Base-by-base conservation (phyloP, 2,888 invertebrate species). In the Lacanobia oleracea region DNA sequence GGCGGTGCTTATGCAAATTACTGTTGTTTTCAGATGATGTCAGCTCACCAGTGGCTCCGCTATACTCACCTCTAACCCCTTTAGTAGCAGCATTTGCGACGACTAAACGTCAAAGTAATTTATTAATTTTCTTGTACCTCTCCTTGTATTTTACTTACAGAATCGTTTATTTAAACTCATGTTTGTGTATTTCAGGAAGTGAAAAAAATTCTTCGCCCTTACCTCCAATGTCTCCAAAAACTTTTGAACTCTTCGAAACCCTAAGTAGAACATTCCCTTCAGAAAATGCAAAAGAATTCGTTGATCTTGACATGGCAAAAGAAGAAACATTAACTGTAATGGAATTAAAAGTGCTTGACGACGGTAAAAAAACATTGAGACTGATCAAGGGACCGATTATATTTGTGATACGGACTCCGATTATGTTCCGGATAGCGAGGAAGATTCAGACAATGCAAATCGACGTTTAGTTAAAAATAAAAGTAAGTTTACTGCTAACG, bases 11-110 rank as follows among this genome's bases (percentile, higher is more conserved):
- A 59, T 59, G 59, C 59, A 59, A 43, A 59, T 59, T 59, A 59
- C 59, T 59, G 59, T 40, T 59, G 59, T 59, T 59, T 59, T 40
- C 59, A 59, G 59, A 59, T 59, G 59, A 59, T 59, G 59, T 59
- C 59, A 59, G 59, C 59, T 59, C 59, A 59, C 51, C 51, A 51
- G 51, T 51, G 51, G 51, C 51, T 51, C 51, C 51, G 14, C 51
- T 51, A 50, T 50, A 21, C 50, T 50, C 50, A 50, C 50, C 50
- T 50, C n/a, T 50, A 50, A 50, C 50, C 50, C 50, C 50, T 50
- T 10, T 50, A 50, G n/a, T 50, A 50, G 50, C 50, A 4, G 50
- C 50, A 50, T 50, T 50, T 50, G 50, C 3, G 50, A 21, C 50
- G 50, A 50, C 50, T 50, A 50, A 50, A n/a, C 50, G 50, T 50